phyloP scores from a whole-genome alignment of 2,113 vertebrate genomes.

The Amblyopsis rosae region DNA sequence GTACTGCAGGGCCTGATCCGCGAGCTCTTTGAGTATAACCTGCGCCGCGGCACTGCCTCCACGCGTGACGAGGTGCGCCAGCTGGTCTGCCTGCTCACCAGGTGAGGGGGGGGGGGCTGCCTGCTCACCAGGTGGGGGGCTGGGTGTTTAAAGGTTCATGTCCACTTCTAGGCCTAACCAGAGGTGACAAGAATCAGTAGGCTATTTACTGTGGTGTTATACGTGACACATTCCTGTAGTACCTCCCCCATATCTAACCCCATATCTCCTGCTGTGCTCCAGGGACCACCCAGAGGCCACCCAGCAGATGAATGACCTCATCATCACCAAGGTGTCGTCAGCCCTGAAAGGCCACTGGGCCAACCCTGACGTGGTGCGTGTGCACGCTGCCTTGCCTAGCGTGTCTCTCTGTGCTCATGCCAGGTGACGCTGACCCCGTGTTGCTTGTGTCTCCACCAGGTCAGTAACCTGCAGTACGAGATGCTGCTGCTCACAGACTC shows the following conservation, averaged over 20 bases:
- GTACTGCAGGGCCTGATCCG: conserved; percentile 96
- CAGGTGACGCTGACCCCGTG: no score
- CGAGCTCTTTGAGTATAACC: conserved; percentile 96
- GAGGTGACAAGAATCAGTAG: neutral
- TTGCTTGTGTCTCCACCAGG: conserved; percentile 73
- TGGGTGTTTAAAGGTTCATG: neutral
- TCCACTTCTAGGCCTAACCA: neutral
- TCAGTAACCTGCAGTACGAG: conserved; percentile 96
- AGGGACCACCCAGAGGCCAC: conserved; percentile 98
- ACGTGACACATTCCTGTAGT: neutral
- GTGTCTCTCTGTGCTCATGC: no score
- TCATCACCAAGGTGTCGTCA: conserved; percentile 94
- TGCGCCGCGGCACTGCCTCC: conserved; percentile 86
- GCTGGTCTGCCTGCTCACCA: conserved; percentile 97
- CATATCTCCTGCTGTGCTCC: conserved; percentile 18
- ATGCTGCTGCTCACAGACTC: conserved; percentile 97
- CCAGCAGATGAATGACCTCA: conserved; percentile 97
- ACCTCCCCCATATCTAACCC: neutral
- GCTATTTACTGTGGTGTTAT: neutral
- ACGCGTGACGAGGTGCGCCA: conserved; percentile 97
- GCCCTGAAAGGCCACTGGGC: conserved; percentile 98
- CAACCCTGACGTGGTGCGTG: conserved; percentile 94
- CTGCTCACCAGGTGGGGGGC: no score
- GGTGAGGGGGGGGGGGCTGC: conserved; percentile 68
- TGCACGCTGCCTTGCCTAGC: neutral